These are phyloP conservation scores for Drosophila percnosoma DNA, from an alignment of 2,888 invertebrate genomes.

Conservation along the genomic window DNA sequence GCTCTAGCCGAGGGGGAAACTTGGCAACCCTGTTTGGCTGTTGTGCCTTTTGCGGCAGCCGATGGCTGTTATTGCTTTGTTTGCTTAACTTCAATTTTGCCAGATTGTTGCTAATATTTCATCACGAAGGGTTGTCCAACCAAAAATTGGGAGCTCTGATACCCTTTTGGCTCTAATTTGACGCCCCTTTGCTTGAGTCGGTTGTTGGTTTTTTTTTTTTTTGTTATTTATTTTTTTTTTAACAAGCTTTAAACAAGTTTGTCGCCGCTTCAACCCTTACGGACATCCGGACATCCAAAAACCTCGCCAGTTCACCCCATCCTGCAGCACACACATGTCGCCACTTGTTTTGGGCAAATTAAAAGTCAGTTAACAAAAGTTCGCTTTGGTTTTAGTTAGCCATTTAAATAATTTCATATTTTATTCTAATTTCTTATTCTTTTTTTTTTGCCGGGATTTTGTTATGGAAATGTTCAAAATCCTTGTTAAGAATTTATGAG, in stretches of 20 bases:
- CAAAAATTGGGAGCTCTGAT: slow-evolving; percentile 4
- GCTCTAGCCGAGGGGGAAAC: slow-evolving; percentile 15
- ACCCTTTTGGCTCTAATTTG: slow-evolving; percentile 31
- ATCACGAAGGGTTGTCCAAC: slow-evolving; percentile 55
- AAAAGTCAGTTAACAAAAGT: slow-evolving; percentile 73
- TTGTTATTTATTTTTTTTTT: slow-evolving; percentile 1
- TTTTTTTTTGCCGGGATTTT: slow-evolving; percentile 16
- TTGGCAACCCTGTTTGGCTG: slow-evolving; percentile 17
- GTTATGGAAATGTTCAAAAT: slow-evolving; percentile 52
- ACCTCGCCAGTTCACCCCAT: slow-evolving; percentile 13
- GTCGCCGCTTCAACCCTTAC: slow-evolving; percentile 52
- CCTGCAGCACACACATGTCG: slow-evolving; percentile 19
- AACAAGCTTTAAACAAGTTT: slow-evolving; percentile 47
- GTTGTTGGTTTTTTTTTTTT: slow-evolving; percentile 9
- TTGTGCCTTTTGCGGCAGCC: slow-evolving; percentile 19
- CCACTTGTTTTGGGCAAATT: slow-evolving; percentile 66
- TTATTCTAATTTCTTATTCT: slow-evolving; percentile 18
- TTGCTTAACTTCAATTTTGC: slow-evolving; percentile 61
- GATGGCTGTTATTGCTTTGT: slow-evolving; percentile 50
- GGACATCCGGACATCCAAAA: slow-evolving; percentile 38
- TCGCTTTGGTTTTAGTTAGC: slow-evolving; percentile 62
- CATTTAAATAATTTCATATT: slow-evolving; percentile 44
- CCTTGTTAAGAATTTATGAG: slow-evolving; percentile 72
- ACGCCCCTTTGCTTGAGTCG: slow-evolving; percentile 1
- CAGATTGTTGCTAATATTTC: slow-evolving; percentile 70